Evolutionary conservation across 2,113 vertebrate genomes (phyloP), one percentile per base, ranked within the genome.

Genomic region (Oenanthe oenanthe): DNA sequence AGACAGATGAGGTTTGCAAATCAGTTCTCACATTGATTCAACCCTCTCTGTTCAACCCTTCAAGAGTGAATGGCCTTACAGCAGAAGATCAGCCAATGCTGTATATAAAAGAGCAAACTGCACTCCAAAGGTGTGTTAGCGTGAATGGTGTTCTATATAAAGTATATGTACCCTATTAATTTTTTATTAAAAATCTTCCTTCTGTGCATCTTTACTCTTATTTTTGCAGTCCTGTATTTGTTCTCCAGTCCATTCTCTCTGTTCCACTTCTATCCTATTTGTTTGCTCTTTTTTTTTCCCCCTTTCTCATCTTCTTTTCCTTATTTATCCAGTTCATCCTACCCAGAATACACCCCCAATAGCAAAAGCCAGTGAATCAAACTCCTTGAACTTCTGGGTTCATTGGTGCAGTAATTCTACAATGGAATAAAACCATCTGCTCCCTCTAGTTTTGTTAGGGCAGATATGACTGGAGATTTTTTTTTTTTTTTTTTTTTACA

Each of bases 181-280:
- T 96, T 96, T 97, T 97, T 83, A 95, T 92, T 86, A 84, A 89
- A 93, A 96, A 91, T 90, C 57, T 85, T 92, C 50, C 54, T 95
- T 92, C 84, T 91, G 72, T 73, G 48, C 77, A 78, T 84, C 88
- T 96, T 92, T 84, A 81, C 47, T 88, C 61, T 56, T 70, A 63
- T 70, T 91, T 94, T 92, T 80, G 60, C 54, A 57, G 79, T 57
- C 34, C n/a, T 86, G 57, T 92, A 45, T 95, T 94, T 97, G 85
- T 93, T 96, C 92, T 91, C 71, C 36, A 63, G 38, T 73, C 75
- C 40, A 38, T 78, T 82, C 91, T 81, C 76, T 68, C 51, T 90
- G 42, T 88, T 88, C 81, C 74, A 57, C 42, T 85, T 92, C 75
- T 80, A 63, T 43, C 22, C 29, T 87, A 51, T 88, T 96, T 96